These are phyloP conservation scores for Sebastes itinus DNA, from an alignment of 2,797 vertebrate species.

Conservation along the genomic window DNA sequence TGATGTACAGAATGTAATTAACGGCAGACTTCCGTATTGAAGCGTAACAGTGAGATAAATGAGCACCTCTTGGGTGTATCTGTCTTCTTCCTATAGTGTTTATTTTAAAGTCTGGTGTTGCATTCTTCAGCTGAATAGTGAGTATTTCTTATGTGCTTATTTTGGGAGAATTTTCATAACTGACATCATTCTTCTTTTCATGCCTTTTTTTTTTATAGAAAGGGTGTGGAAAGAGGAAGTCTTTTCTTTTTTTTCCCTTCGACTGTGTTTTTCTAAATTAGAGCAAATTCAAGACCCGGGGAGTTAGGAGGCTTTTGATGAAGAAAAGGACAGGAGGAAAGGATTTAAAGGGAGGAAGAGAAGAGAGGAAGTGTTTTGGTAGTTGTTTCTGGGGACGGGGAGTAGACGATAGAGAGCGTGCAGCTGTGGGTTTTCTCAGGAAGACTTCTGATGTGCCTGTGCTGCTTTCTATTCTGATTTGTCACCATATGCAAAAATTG, in stretches of 20 bases:
- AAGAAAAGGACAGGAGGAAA: not conserved
- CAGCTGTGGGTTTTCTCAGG: conserved; percentile 33
- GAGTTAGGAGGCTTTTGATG: conserved; percentile 41
- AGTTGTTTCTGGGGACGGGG: conserved; percentile 19
- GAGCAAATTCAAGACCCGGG: conserved; percentile 26
- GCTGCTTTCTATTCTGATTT: conserved; percentile 34
- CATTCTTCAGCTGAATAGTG: conserved; percentile 21
- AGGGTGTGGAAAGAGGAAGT: not conserved
- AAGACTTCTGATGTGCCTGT: conserved; percentile 18
- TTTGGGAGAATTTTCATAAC: conserved; percentile 24
- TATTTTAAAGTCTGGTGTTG: not conserved
- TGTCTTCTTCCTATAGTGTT: not conserved
- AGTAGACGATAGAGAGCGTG: conserved; percentile 14
- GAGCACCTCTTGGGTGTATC: conserved; percentile 3
- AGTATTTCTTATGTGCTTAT: not conserved
- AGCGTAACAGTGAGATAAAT: conserved; percentile 32
- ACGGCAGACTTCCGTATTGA: conserved; percentile 12
- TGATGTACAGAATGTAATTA: conserved; percentile 29
- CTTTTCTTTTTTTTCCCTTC: not conserved
- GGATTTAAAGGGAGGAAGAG: not conserved
- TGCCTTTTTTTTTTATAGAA: not conserved
- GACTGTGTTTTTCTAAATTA: conserved; percentile 41
- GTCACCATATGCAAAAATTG: conserved; percentile 26
- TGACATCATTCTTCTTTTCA: conserved; percentile 33
- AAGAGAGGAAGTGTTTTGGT: conserved; percentile 11